phyloP scores from a whole-genome alignment of 1,140 invertebrate genomes.

The Drosophila pseudoananassae region DNA sequence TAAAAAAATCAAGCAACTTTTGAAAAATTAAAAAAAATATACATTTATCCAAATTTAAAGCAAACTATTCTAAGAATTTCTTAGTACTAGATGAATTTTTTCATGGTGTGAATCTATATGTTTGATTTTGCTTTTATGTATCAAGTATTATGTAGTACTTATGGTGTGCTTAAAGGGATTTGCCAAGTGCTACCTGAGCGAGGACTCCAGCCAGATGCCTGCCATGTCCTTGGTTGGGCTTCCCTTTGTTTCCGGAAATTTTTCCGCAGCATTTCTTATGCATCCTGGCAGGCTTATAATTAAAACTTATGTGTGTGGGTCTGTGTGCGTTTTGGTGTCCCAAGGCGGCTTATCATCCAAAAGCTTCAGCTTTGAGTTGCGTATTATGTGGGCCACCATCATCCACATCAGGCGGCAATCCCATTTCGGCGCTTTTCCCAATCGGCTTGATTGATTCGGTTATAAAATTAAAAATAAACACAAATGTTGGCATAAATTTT shows the following conservation, averaged over 20 bases:
- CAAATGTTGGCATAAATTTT: constrained; percentile 71
- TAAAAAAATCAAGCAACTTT: background rate
- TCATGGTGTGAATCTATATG: constrained; percentile 6
- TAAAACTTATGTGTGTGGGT: constrained; percentile 66
- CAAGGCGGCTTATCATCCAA: constrained; percentile 24
- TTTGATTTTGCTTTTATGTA: constrained; percentile 43
- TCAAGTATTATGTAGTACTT: constrained; percentile 75
- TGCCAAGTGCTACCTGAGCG: constrained; percentile 49
- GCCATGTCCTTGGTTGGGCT: constrained; percentile 13
- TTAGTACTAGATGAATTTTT: background rate
- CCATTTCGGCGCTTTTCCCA: constrained; percentile 38
- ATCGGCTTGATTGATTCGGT: constrained; percentile 71
- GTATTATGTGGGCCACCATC: constrained; percentile 11
- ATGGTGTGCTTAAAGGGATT: constrained; percentile 70
- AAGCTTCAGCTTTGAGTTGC: constrained; percentile 13
- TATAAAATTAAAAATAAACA: constrained; percentile 78
- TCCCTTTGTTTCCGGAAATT: constrained; percentile 15
- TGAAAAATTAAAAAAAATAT: background rate
- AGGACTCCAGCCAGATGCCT: constrained; percentile 33
- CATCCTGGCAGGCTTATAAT: constrained; percentile 58
- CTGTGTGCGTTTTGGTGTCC: constrained; percentile 4
- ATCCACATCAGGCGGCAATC: constrained; percentile 23
- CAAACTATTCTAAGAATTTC: background rate
- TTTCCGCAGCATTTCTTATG: constrained; percentile 21
- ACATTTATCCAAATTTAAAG: background rate